Percentiles rank a stretch among this genome's conserved stretches.
Evolutionary conservation across 2,888 invertebrate species (phyloP).

Genomic region (Drepana falcataria): DNA sequence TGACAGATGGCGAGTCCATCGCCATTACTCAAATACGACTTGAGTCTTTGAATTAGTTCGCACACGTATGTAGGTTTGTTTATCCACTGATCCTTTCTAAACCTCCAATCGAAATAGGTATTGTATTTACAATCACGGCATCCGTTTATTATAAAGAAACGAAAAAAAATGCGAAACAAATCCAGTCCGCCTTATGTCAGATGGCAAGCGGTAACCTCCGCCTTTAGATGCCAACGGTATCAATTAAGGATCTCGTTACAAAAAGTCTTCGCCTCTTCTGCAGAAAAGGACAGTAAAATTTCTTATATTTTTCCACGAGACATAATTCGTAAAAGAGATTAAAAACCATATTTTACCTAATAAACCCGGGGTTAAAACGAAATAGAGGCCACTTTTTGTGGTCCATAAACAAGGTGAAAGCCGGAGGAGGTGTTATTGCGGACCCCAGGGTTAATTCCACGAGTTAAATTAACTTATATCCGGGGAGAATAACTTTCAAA

Average conservation of each 20-base stretch:
- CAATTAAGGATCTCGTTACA: neutral
- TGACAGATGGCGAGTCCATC: too few species aligned
- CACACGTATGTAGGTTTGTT: too few species aligned
- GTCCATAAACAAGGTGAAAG: neutral
- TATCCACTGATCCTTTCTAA: too few species aligned
- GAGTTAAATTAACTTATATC: constrained; percentile 2
- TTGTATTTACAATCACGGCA: too few species aligned
- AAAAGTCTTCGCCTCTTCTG: neutral
- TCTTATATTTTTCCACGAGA: neutral
- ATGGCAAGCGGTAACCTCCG: too few species aligned
- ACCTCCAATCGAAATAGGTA: too few species aligned
- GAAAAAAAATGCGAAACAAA: too few species aligned
- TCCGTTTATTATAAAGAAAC: too few species aligned
- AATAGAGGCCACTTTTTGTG: neutral
- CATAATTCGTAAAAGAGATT: constrained; percentile 1
- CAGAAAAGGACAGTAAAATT: neutral
- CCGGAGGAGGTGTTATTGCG: constrained; percentile 1
- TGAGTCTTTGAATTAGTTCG: too few species aligned
- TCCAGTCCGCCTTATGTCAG: too few species aligned
- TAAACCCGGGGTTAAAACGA: neutral
- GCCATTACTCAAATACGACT: too few species aligned
- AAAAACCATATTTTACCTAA: neutral
- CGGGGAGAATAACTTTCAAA: neutral
- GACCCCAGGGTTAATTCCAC: constrained; percentile 1
- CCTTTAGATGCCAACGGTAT: too few species aligned